Conservation (phyloP, 2,113 vertebrate species). For the Catharus bicknelli region DNA sequence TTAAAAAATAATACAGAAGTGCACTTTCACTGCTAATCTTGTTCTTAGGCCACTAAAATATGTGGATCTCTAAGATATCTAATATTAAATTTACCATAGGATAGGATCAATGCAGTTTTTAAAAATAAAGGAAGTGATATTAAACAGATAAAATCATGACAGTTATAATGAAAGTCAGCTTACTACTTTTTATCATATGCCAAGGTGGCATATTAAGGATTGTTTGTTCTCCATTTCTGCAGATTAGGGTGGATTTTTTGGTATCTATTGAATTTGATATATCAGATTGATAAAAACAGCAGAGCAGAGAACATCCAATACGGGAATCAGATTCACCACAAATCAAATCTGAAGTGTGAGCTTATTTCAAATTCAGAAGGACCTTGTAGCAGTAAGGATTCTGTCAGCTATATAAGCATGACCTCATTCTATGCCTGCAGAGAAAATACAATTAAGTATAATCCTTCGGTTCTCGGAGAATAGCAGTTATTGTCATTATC, state of each 20-base stretch:
- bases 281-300: not conserved
- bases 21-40: not conserved
- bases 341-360: conserved; percentile 19
- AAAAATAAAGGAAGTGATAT: not conserved
- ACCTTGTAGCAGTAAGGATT: not conserved
- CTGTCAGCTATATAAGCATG: not conserved
- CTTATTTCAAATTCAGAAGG: conserved; percentile 12
- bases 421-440: conserved; percentile 8
- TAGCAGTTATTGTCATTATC: not conserved
- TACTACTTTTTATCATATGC: not conserved
- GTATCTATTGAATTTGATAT: conserved; percentile 1
- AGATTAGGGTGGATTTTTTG: not conserved
- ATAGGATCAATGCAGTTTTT: not conserved
- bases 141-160: not conserved
- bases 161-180: not conserved
- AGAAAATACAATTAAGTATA: not conserved
- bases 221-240: not conserved
- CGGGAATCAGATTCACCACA: not conserved
- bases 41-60: not conserved
- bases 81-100: not conserved
- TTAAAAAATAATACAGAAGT: not conserved
- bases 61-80: not conserved
- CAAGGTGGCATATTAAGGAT: not conserved
- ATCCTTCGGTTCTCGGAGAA: not conserved
- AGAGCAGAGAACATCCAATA: not conserved